phyloP scores from a whole-genome alignment of 2,888 invertebrate species.

The Erebia ligea region DNA sequence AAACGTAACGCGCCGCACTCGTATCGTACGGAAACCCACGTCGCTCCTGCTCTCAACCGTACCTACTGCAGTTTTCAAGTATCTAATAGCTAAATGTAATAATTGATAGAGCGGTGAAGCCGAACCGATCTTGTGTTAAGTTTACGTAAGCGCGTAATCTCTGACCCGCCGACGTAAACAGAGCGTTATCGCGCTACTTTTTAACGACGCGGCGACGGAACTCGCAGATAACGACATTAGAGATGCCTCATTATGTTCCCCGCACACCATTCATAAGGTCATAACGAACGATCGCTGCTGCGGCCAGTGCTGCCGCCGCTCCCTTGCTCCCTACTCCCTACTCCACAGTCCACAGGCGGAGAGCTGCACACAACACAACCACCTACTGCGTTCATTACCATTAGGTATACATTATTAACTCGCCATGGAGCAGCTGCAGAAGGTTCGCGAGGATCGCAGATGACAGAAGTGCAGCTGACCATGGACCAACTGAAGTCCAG shows the following conservation, averaged over 20 bases:
- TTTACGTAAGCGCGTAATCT: conserved; percentile 2
- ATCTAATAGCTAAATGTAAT: neutral
- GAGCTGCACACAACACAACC: neutral
- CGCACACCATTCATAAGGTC: neutral
- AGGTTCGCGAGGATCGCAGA: too few relatives aligned
- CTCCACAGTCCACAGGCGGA: too few relatives aligned
- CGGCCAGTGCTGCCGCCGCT: too few relatives aligned
- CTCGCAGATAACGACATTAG: conserved; percentile 1
- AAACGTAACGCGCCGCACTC: neutral
- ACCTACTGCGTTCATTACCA: too few relatives aligned
- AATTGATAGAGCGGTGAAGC: neutral
- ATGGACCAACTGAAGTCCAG: too few relatives aligned
- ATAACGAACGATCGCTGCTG: neutral
- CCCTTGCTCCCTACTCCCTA: too few relatives aligned
- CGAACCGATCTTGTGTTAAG: neutral
- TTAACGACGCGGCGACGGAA: conserved; percentile 6
- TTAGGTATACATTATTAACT: too few relatives aligned
- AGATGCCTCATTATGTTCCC: neutral
- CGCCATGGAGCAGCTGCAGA: too few relatives aligned
- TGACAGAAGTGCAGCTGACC: too few relatives aligned
- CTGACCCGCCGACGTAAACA: neutral
- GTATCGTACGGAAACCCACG: neutral
- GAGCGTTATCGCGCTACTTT: neutral
- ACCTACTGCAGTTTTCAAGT: neutral
- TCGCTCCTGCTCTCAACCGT: neutral